A percentile compares a stretch with the other conserved stretches of the same genome.
These are phyloP conservation scores for Ptiloglossa arizonensis DNA, from an alignment of 1,140 invertebrate species.

Conservation along the genomic window DNA sequence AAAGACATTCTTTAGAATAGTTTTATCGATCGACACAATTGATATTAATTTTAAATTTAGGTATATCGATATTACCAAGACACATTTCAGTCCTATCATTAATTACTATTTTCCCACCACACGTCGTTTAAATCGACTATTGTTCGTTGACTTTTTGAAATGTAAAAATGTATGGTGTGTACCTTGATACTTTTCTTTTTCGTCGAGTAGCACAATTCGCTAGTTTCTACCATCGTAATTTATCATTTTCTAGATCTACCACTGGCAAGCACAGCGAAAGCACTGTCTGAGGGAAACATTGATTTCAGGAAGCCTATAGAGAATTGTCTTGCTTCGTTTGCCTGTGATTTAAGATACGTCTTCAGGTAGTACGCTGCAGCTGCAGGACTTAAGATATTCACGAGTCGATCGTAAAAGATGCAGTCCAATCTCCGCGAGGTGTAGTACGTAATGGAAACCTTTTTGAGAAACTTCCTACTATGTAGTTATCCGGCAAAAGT, in stretches of 20 bases:
- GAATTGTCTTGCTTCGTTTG: conserved; percentile 16
- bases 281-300: neutral
- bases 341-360: conserved; percentile 1
- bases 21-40: no score
- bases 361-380: conserved; percentile 20
- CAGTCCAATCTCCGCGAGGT: conserved; percentile 65
- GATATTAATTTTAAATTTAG: no score
- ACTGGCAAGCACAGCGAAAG: neutral
- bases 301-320: neutral
- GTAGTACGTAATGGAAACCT: conserved; percentile 53
- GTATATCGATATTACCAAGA: no score
- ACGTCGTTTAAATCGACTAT: no score
- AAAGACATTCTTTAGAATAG: no score
- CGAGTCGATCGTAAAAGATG: conserved; percentile 68
- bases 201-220: no score
- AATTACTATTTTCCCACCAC: no score
- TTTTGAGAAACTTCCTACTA: conserved; percentile 50
- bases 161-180: no score
- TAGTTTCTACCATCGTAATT: neutral
- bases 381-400: conserved; percentile 66
- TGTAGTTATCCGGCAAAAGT: conserved; percentile 37
- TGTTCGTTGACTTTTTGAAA: no score
- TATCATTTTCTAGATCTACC: neutral
- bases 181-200: no score
- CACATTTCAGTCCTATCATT: no score